These are phyloP conservation scores for Apamea anceps DNA, from an alignment of 2,888 invertebrate species.

Conservation along the genomic window DNA sequence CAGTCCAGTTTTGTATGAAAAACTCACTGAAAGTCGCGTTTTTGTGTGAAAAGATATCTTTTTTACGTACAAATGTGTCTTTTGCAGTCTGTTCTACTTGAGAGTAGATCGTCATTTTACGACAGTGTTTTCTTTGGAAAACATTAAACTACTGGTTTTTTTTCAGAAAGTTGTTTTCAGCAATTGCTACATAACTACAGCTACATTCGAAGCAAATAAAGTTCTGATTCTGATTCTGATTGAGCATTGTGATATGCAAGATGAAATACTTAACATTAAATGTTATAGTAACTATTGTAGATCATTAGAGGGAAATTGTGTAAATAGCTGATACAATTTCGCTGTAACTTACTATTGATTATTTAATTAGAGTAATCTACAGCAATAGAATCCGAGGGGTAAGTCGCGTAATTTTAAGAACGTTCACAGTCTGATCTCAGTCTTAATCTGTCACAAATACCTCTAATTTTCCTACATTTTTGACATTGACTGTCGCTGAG, in stretches of 20 bases:
- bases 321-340: neutral
- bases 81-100: neutral
- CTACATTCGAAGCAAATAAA: too few species aligned
- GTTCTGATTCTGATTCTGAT: too few species aligned
- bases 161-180: neutral
- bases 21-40: neutral
- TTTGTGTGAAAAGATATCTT: slow-evolving; percentile 12
- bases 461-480: too few species aligned
- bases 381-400: too few species aligned
- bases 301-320: neutral
- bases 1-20: slow-evolving; percentile 46
- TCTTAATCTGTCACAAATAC: too few species aligned
- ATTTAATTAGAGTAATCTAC: too few species aligned
- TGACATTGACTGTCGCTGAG: too few species aligned
- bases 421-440: too few species aligned
- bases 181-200: too few species aligned
- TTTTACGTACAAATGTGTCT: slow-evolving; percentile 18
- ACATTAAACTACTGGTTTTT: neutral
- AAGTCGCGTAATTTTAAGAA: too few species aligned
- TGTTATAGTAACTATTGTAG: neutral
- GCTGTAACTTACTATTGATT: neutral
- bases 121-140: neutral
- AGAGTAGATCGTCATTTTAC: neutral
- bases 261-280: neutral
- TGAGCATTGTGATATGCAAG: neutral